A percentile compares a stretch with the other conserved stretches of the same genome.
Conservation (phyloP, 2,113 vertebrate genomes). For the Gymnobelideus leadbeateri region DNA sequence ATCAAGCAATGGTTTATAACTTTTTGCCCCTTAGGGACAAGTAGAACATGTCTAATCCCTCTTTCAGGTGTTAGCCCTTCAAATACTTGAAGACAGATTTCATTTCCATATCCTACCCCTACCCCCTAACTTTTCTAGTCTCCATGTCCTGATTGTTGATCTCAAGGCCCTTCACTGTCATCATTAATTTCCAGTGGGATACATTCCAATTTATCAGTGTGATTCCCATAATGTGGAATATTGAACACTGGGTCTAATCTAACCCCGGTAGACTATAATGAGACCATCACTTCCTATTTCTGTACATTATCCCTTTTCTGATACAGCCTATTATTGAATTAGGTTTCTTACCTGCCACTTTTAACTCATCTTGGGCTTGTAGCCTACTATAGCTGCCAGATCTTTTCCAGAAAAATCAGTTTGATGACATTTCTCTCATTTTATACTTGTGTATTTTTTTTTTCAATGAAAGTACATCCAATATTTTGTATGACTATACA, state of each 20-base stretch:
- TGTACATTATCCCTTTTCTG: neutral
- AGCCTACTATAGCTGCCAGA: neutral
- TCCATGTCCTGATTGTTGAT: neutral
- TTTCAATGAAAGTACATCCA: neutral
- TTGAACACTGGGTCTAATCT: neutral
- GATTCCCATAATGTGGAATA: neutral
- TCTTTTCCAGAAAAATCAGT: neutral
- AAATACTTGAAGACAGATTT: neutral
- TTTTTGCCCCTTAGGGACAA: neutral
- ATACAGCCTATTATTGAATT: neutral
- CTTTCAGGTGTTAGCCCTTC: neutral
- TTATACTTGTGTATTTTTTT: neutral
- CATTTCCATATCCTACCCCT: neutral
- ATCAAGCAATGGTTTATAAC: neutral
- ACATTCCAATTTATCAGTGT: neutral
- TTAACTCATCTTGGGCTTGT: neutral
- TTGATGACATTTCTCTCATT: neutral
- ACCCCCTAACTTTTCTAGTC: neutral
- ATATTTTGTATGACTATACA: too few species aligned
- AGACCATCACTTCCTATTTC: neutral
- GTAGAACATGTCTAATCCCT: neutral
- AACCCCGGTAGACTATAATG: neutral
- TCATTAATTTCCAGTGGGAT: neutral
- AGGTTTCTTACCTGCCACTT: neutral
- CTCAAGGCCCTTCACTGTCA: neutral